These are phyloP conservation scores for Bergia puertoricense DNA, from an alignment of 92 coral and sea anemone genomes.

Conservation along the genomic window DNA sequence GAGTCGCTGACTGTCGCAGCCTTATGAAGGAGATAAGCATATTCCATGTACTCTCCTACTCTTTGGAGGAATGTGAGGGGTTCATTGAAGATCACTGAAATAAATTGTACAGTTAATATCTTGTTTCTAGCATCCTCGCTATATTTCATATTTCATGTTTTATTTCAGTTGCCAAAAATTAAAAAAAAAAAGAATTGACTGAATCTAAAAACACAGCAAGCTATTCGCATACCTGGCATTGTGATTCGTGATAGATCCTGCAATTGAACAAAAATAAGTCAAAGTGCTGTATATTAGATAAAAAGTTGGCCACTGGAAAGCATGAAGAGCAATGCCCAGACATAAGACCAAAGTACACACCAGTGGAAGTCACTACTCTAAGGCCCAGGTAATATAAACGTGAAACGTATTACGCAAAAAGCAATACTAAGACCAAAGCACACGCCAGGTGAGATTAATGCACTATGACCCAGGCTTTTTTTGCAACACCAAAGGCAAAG, in stretches of 20 bases:
- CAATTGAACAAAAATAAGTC: neutral
- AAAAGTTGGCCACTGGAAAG: neutral
- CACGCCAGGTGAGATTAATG: too few relatives aligned
- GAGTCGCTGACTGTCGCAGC: constrained; percentile 82
- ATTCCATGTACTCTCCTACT: constrained; percentile 96
- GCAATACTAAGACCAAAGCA: too few relatives aligned
- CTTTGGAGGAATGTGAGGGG: constrained; percentile 98
- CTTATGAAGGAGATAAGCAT: constrained; percentile 74
- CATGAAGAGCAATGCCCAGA: too few relatives aligned
- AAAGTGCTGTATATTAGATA: neutral
- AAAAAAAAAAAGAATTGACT: neutral
- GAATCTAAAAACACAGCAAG: neutral
- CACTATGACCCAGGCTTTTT: too few relatives aligned
- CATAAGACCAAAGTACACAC: too few relatives aligned
- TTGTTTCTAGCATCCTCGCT: neutral
- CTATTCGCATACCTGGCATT: constrained; percentile 86
- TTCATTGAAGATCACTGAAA: constrained; percentile 95
- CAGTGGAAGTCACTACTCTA: too few relatives aligned
- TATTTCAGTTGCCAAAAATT: neutral
- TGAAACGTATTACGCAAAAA: too few relatives aligned
- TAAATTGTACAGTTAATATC: neutral
- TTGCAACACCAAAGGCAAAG: too few relatives aligned
- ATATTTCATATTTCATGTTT: neutral
- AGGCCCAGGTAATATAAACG: too few relatives aligned
- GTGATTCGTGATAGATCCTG: constrained; percentile 97